phyloP scores from a whole-genome alignment of 2,888 invertebrate species.

The Pedicia rivosa region DNA sequence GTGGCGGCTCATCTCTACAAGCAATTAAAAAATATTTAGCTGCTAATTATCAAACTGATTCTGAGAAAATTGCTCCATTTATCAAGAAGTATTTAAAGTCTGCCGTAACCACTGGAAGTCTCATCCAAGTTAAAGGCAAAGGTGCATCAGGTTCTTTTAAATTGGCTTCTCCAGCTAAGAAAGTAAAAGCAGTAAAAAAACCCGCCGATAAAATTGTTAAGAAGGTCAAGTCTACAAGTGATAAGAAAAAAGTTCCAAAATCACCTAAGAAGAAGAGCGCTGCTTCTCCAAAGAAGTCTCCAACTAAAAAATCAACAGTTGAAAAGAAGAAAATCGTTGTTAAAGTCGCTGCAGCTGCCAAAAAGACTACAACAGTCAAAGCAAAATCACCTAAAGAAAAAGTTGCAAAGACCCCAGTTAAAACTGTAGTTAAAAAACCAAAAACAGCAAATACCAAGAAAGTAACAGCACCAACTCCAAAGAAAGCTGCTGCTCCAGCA shows the following conservation, averaged over 20 bases:
- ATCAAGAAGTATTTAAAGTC: conserved; percentile 41
- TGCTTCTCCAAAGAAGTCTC: no score
- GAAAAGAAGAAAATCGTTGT: no score
- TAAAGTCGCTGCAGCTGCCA: no score
- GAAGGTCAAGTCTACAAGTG: no score
- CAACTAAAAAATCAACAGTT: no score
- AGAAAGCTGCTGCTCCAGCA: no score
- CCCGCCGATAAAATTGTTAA: no score
- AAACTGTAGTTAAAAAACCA: background rate
- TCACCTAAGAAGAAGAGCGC: no score
- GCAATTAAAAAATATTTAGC: conserved; percentile 42
- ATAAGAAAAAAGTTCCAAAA: background rate
- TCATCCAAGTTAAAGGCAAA: conserved; percentile 18
- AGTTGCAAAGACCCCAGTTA: background rate
- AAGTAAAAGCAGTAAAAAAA: no score
- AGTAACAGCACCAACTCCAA: no score
- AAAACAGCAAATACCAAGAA: no score
- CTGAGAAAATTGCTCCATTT: conserved; percentile 37
- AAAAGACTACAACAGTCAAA: no score
- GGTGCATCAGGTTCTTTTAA: conserved; percentile 13
- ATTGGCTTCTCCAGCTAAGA: conserved; percentile 10
- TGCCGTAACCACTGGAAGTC: conserved; percentile 36
- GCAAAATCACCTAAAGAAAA: background rate
- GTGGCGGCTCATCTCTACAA: conserved; percentile 39
- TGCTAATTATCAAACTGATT: conserved; percentile 40